phyloP scores from a whole-genome alignment of 37 sponge, comb jelly and placozoan genomes.

The Halisarca cf. caerulea region DNA sequence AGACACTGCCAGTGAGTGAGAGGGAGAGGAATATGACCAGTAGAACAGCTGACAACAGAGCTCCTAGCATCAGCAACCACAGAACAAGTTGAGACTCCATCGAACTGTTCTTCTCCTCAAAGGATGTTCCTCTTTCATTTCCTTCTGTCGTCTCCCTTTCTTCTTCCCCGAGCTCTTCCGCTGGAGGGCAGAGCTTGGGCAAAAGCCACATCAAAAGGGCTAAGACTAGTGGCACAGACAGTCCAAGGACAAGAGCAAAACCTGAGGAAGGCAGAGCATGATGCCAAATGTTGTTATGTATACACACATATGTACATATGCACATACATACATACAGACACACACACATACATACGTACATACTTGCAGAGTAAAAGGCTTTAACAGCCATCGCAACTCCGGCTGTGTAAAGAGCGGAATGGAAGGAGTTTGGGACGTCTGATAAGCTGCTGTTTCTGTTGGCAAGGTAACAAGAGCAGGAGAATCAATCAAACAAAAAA shows the following conservation, averaged over 20 bases:
- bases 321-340: neutral
- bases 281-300: neutral
- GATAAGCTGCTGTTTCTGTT: neutral
- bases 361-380: constrained; percentile 21
- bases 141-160: neutral
- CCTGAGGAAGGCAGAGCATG: neutral
- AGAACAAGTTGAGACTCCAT: constrained; percentile 7
- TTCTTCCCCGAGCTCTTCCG: neutral
- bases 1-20: constrained; percentile 42
- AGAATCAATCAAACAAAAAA: no score
- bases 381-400: neutral
- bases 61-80: constrained; percentile 25
- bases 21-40: constrained; percentile 39
- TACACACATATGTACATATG: constrained; percentile 5
- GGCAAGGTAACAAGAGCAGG: no score
- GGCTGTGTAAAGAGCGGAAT: neutral
- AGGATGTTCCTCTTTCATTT: neutral
- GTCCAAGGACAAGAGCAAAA: neutral
- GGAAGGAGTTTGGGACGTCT: neutral
- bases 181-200: neutral
- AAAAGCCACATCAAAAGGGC: neutral
- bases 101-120: constrained; percentile 16
- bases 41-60: constrained; percentile 12
- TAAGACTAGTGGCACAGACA: neutral
- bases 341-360: constrained; percentile 3